Percentiles rank a stretch among this genome's conserved stretches.
phyloP scores from a whole-genome alignment of 92 coral and sea anemone genomes.

The Palythoa caribaeorum region DNA sequence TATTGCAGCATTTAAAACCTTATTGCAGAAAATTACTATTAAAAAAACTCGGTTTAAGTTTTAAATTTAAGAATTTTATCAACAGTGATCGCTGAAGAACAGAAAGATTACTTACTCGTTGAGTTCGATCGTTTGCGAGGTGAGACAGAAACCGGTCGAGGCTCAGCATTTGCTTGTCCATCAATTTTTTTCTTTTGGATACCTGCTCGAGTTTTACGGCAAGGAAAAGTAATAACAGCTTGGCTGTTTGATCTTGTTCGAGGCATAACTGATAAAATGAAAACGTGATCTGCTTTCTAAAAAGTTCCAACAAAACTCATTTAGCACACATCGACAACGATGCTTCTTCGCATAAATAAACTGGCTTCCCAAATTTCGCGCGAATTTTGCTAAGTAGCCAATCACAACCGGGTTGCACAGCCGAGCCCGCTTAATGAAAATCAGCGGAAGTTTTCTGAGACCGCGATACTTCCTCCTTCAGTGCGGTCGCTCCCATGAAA shows the following conservation, averaged over 20 bases:
- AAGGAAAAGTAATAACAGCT: slow-evolving; percentile 79
- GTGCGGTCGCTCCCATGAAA: slow-evolving; percentile 19
- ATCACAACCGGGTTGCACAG: background rate
- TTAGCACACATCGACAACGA: background rate
- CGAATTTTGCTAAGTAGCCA: slow-evolving; percentile 8
- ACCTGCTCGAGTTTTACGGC: slow-evolving; percentile 76
- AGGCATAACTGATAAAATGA: slow-evolving; percentile 60
- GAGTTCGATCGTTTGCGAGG: slow-evolving; percentile 84
- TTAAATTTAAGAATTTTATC: background rate
- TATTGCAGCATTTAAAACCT: background rate
- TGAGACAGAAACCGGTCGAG: slow-evolving; percentile 43
- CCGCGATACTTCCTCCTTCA: slow-evolving; percentile 5
- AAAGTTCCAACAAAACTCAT: background rate
- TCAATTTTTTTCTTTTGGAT: slow-evolving; percentile 60
- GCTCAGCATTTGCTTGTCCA: slow-evolving; percentile 12
- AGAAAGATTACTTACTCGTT: slow-evolving; percentile 54
- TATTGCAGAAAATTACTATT: background rate
- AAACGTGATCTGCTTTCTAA: background rate
- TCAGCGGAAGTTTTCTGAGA: slow-evolving; percentile 22
- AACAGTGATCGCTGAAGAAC: background rate
- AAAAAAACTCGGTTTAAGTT: background rate
- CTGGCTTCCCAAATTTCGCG: slow-evolving; percentile 41
- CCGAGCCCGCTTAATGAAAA: slow-evolving; percentile 17
- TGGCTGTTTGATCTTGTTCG: slow-evolving; percentile 78
- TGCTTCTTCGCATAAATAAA: background rate